phyloP scores from a whole-genome alignment of 2,797 vertebrate genomes.

The Anguilla obscura region DNA sequence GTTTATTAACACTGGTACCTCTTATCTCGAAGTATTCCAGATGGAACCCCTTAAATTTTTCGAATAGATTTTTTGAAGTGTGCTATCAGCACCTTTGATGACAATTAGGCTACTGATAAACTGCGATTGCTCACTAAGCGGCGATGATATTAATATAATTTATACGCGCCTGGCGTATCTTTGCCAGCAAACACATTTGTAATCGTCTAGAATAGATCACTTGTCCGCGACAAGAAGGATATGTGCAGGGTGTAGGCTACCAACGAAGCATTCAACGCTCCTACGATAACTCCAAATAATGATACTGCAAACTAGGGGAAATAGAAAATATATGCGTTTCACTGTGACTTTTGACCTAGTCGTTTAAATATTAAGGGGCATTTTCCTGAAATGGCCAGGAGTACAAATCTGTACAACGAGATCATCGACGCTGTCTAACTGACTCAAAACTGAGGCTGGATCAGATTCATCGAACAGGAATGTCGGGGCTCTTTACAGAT shows the following conservation, averaged over 20 bases:
- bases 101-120: constrained; percentile 67
- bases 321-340: neutral
- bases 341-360: neutral
- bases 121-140: constrained; percentile 56
- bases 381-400: neutral
- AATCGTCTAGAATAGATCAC: neutral
- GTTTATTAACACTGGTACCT: constrained; percentile 90
- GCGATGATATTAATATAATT: constrained; percentile 64
- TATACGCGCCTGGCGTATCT: neutral
- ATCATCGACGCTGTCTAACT: neutral
- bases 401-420: neutral
- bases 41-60: constrained; percentile 77
- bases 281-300: neutral
- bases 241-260: neutral
- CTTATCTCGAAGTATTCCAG: constrained; percentile 88
- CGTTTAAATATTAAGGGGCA: neutral
- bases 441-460: neutral
- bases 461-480: neutral
- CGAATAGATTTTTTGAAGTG: constrained; percentile 65
- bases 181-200: neutral
- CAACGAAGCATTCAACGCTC: neutral
- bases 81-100: constrained; percentile 72
- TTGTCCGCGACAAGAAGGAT: neutral
- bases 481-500: neutral
- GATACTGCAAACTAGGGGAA: neutral